These are phyloP conservation scores for Glomeris maerens DNA, from an alignment of 1,140 invertebrate species.

Conservation along the genomic window DNA sequence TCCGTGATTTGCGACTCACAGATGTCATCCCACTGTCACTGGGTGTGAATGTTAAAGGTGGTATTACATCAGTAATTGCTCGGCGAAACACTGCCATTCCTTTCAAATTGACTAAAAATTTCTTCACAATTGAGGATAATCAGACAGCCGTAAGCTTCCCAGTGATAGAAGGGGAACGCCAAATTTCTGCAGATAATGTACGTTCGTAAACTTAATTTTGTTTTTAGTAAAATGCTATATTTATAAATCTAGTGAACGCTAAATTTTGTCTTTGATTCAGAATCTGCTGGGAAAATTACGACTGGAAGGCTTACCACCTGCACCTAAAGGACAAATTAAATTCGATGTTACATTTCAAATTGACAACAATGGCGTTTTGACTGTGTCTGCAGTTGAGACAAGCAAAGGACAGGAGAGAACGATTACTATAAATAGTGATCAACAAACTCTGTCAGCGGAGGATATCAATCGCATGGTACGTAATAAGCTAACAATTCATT, in stretches of 20 bases:
- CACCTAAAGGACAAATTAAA: constrained; percentile 40
- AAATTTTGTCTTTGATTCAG: too few species aligned
- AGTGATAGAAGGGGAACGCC: constrained; percentile 78
- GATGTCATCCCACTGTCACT: constrained; percentile 22
- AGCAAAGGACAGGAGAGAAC: constrained; percentile 90
- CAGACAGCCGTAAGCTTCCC: too few species aligned
- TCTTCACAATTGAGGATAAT: constrained; percentile 27
- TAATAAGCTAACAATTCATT: too few species aligned
- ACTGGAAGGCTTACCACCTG: constrained; percentile 39
- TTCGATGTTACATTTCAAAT: constrained; percentile 42
- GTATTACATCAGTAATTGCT: constrained; percentile 29
- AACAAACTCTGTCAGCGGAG: too few species aligned
- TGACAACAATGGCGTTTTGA: constrained; percentile 35
- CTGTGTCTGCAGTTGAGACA: constrained; percentile 37
- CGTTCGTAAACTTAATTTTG: too few species aligned
- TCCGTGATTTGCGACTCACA: constrained; percentile 22
- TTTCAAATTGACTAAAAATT: constrained; percentile 21
- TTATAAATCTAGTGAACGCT: too few species aligned
- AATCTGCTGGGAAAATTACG: constrained; percentile 40
- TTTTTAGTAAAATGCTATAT: too few species aligned
- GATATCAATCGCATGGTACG: too few species aligned
- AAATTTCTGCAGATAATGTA: constrained; percentile 87
- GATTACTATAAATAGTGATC: constrained; percentile 96
- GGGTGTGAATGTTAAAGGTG: too few species aligned
- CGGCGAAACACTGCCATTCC: constrained; percentile 25